These are phyloP conservation scores for Myopa testacea DNA, from an alignment of 2,888 invertebrate species.

Conservation along the genomic window DNA sequence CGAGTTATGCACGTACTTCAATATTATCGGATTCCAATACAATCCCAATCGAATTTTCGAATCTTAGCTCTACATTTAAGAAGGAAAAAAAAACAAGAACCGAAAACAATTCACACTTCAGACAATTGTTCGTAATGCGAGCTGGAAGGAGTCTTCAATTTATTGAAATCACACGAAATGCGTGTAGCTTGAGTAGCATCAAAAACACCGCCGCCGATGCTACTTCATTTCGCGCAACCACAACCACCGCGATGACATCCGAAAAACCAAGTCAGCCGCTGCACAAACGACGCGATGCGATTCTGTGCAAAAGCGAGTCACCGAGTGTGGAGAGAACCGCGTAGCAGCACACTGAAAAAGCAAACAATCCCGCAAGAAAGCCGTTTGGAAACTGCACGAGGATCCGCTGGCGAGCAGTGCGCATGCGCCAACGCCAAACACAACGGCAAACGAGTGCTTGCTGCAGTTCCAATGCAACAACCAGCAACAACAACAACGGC, in stretches of 20 bases:
- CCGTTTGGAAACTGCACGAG: slow-evolving; percentile 69
- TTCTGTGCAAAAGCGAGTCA: slow-evolving; percentile 48
- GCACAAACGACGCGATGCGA: slow-evolving; percentile 26
- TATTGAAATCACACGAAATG: too few relatives aligned
- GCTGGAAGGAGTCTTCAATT: too few relatives aligned
- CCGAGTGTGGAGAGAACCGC: slow-evolving; percentile 48
- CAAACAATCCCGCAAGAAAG: slow-evolving; percentile 69
- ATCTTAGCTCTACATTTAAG: too few relatives aligned
- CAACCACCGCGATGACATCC: not conserved
- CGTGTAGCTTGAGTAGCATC: too few relatives aligned
- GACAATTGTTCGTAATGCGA: too few relatives aligned
- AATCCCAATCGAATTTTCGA: too few relatives aligned
- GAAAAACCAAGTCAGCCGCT: not conserved
- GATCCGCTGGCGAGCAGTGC: slow-evolving; percentile 59
- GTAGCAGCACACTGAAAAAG: slow-evolving; percentile 58
- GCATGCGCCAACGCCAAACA: slow-evolving; percentile 46
- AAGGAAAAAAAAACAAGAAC: too few relatives aligned
- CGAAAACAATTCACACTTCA: too few relatives aligned
- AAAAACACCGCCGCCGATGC: too few relatives aligned
- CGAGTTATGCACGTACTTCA: too few relatives aligned
- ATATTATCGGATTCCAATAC: too few relatives aligned
- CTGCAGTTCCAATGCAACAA: slow-evolving; percentile 39
- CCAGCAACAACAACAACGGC: slow-evolving; percentile 40
- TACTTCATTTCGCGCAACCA: not conserved
- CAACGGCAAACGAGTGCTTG: slow-evolving; percentile 41